These are phyloP conservation scores for Anaspis maculata DNA, from an alignment of 2,888 invertebrate species.

Conservation along the genomic window DNA sequence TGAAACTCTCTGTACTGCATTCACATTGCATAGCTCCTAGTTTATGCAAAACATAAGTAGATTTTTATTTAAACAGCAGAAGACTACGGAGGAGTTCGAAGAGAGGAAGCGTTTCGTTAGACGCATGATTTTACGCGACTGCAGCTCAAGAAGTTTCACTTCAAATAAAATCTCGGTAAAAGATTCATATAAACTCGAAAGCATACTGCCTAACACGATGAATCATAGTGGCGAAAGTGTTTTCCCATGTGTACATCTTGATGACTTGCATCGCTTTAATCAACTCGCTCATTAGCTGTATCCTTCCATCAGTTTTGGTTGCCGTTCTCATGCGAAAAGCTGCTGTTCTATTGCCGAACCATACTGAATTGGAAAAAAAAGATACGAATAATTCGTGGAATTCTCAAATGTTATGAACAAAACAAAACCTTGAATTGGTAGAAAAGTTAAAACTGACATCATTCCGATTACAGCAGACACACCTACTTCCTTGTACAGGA, in stretches of 20 bases:
- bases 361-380: constrained; percentile 41
- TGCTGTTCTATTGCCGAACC: constrained; percentile 46
- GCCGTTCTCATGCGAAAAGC: constrained; percentile 55
- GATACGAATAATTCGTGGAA: constrained; percentile 1
- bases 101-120: too few species aligned
- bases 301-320: constrained; percentile 69
- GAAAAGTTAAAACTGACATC: constrained; percentile 48
- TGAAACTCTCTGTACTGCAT: neutral
- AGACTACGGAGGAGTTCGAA: too few species aligned
- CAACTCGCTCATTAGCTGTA: constrained; percentile 82
- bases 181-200: too few species aligned
- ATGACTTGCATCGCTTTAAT: constrained; percentile 83
- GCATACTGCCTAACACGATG: too few species aligned
- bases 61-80: too few species aligned
- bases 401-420: too few species aligned
- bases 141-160: too few species aligned
- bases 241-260: constrained; percentile 94
- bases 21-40: constrained; percentile 44
- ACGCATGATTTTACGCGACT: too few species aligned
- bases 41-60: too few species aligned
- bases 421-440: constrained; percentile 50
- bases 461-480: constrained; percentile 45
- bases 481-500: constrained; percentile 46
- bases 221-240: constrained; percentile 62
- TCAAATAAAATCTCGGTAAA: too few species aligned